These are phyloP conservation scores for Perca fluviatilis DNA, from an alignment of 2,113 vertebrate genomes.

Conservation along the genomic window DNA sequence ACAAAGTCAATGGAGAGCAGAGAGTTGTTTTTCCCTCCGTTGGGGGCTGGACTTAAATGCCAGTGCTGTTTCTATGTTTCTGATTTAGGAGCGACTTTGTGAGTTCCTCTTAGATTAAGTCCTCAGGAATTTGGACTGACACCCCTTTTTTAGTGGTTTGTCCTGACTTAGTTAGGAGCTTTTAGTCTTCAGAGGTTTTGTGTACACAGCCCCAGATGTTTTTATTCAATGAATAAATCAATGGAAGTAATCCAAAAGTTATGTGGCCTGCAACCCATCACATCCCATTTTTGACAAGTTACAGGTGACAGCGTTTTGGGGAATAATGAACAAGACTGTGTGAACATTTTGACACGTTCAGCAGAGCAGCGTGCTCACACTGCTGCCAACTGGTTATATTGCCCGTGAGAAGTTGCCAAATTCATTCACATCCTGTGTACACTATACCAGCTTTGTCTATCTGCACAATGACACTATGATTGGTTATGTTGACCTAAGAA, in stretches of 20 bases:
- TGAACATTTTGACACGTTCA: slow-evolving; percentile 29
- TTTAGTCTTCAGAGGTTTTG: not conserved
- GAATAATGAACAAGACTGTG: slow-evolving; percentile 35
- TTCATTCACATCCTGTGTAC: slow-evolving; percentile 11
- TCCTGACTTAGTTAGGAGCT: not conserved
- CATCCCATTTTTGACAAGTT: slow-evolving; percentile 30
- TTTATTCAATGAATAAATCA: slow-evolving; percentile 6
- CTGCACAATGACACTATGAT: slow-evolving; percentile 25
- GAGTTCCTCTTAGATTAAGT: not conserved
- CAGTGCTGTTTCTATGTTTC: too few relatives aligned
- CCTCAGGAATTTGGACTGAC: not conserved
- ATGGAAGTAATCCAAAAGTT: not conserved
- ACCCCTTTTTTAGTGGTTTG: not conserved
- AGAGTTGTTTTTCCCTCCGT: too few relatives aligned
- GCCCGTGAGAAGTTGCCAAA: slow-evolving; percentile 14
- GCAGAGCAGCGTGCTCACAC: not conserved
- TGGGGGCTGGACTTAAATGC: too few relatives aligned
- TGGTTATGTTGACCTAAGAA: slow-evolving; percentile 19
- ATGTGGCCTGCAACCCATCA: slow-evolving; percentile 25
- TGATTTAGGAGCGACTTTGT: too few relatives aligned
- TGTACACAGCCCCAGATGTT: not conserved
- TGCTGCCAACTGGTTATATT: slow-evolving; percentile 16
- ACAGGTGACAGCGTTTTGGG: not conserved
- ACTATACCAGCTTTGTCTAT: slow-evolving; percentile 1
- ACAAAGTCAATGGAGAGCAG: too few relatives aligned